Conservation (phyloP, 92 coral and sea anemone genomes). For the Bergia puertoricense region DNA sequence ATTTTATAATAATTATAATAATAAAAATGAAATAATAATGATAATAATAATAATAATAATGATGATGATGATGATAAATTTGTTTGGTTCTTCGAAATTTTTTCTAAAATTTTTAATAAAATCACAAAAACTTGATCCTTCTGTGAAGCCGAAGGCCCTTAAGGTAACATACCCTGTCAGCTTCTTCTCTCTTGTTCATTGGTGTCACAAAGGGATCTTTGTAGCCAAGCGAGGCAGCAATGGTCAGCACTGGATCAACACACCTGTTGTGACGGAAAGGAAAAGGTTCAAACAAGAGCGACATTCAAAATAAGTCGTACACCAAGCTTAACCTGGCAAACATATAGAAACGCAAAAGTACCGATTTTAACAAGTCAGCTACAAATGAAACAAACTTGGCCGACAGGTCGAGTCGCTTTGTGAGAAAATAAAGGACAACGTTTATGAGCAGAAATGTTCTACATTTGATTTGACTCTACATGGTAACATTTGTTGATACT, state of each 20-base stretch:
- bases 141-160: too few relatives aligned
- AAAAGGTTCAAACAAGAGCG: neutral
- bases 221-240: slow-evolving; percentile 88
- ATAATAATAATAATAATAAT: too few relatives aligned
- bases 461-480: neutral
- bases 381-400: too few relatives aligned
- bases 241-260: slow-evolving; percentile 89
- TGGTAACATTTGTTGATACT: neutral
- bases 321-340: neutral
- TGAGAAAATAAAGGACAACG: neutral
- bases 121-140: too few relatives aligned
- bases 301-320: neutral
- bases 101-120: too few relatives aligned
- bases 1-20: too few relatives aligned
- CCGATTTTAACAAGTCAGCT: neutral
- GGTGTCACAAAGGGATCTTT: slow-evolving; percentile 94
- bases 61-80: too few relatives aligned
- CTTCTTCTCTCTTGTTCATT: slow-evolving; percentile 77
- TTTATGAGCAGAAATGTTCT: neutral
- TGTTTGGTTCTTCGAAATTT: too few relatives aligned
- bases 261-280: slow-evolving; percentile 51
- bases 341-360: neutral
- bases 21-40: too few relatives aligned
- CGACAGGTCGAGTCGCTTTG: neutral
- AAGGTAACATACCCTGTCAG: slow-evolving; percentile 67